Evolutionary conservation across 2,888 invertebrate genomes (phyloP).

Genomic region (Melieria crassipennis): DNA sequence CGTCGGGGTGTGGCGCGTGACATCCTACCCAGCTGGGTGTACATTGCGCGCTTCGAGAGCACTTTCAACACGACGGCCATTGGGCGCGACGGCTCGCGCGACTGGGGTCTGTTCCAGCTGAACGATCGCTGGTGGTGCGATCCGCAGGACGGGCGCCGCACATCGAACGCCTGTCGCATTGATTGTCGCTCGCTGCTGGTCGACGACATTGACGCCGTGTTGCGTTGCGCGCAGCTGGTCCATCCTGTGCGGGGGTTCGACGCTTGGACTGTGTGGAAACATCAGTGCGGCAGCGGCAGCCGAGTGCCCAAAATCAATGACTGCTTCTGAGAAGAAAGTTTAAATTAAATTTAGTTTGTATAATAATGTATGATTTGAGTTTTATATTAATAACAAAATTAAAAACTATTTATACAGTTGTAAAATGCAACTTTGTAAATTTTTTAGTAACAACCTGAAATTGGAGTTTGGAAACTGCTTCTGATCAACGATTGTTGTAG

Average conservation of each 20-base stretch:
- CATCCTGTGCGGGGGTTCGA: constrained; percentile 41
- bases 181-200: constrained; percentile 43
- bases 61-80: constrained; percentile 59
- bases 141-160: constrained; percentile 26
- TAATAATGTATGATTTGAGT: no score
- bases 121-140: constrained; percentile 52
- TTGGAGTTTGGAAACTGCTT: no score
- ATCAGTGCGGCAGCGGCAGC: constrained; percentile 12
- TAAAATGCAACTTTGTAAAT: no score
- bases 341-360: no score
- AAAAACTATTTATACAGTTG: no score
- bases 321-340: not conserved
- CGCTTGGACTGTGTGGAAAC: constrained; percentile 49
- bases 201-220: constrained; percentile 43
- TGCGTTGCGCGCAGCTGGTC: constrained; percentile 45
- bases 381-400: no score
- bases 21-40: constrained; percentile 41
- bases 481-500: no score
- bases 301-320: not conserved
- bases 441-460: no score
- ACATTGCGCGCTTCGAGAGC: constrained; percentile 40
- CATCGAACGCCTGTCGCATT: constrained; percentile 44
- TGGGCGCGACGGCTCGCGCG: constrained; percentile 62
- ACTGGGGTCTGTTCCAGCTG: constrained; percentile 52
- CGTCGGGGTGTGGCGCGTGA: constrained; percentile 42